These are phyloP conservation scores for Fabriciana adippe DNA, from an alignment of 2,888 invertebrate species.

Conservation along the genomic window DNA sequence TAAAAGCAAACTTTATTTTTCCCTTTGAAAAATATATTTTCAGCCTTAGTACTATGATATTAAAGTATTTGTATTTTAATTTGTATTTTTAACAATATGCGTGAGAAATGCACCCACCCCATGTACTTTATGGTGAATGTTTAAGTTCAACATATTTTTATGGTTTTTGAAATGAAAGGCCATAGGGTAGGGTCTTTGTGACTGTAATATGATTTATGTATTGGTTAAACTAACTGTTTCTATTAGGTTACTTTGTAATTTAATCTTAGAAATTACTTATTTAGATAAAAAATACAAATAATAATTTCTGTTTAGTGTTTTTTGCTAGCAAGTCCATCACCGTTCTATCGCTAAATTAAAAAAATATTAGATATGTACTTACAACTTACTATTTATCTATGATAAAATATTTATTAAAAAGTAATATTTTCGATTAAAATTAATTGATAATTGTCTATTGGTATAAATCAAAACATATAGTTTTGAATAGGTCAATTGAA, in stretches of 20 bases:
- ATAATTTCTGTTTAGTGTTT: background rate
- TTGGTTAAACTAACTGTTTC: conserved; percentile 5
- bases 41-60: conserved; percentile 13
- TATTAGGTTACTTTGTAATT: conserved; percentile 12
- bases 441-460: too few relatives aligned
- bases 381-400: too few relatives aligned
- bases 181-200: conserved; percentile 6
- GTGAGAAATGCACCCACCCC: conserved; percentile 26
- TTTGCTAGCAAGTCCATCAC: background rate
- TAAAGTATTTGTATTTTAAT: background rate
- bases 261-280: background rate
- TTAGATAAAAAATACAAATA: background rate
- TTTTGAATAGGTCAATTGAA: too few relatives aligned
- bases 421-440: too few relatives aligned
- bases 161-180: conserved; percentile 28
- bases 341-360: too few relatives aligned
- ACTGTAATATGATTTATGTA: conserved; percentile 16
- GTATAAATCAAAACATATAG: too few relatives aligned
- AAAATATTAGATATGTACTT: too few relatives aligned
- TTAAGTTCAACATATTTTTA: conserved; percentile 28
- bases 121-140: conserved; percentile 21
- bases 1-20: conserved; percentile 12
- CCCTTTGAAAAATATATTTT: background rate
- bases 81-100: conserved; percentile 21
- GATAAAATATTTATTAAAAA: too few relatives aligned